phyloP scores from a whole-genome alignment of 2,888 invertebrate genomes.

The Callinectes sapidus region DNA sequence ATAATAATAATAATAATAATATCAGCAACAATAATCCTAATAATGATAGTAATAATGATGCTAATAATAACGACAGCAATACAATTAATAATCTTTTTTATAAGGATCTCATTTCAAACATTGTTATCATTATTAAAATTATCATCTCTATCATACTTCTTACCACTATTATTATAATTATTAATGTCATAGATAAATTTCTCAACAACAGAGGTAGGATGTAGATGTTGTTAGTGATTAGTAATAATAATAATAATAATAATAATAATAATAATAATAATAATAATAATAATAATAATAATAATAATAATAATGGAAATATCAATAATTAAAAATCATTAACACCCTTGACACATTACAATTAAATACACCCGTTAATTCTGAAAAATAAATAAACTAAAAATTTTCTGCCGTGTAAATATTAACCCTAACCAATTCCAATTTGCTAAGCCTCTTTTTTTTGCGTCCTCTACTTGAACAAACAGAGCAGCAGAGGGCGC shows the following conservation, averaged over 20 bases:
- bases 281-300: constrained; percentile 35
- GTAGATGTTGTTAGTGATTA: background rate
- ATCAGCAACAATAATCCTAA: background rate
- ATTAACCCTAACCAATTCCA: background rate
- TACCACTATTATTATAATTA: background rate
- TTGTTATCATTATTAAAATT: background rate
- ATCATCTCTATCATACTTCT: background rate
- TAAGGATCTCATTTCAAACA: background rate
- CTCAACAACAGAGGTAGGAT: background rate
- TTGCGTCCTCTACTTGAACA: background rate
- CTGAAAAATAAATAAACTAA: background rate
- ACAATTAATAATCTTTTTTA: background rate
- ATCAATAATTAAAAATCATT: constrained; percentile 13
- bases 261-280: background rate
- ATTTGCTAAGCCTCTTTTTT: background rate
- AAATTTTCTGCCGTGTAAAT: background rate
- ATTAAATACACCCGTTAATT: background rate
- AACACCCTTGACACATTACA: background rate
- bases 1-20: background rate
- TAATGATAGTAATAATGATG: background rate
- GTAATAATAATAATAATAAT: constrained; percentile 26
- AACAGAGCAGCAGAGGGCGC: background rate
- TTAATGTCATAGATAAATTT: background rate
- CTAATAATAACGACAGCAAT: background rate
- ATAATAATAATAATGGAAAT: background rate